Base-by-base conservation (phyloP, 2,113 vertebrate species). In the Myiozetetes cayanensis region DNA sequence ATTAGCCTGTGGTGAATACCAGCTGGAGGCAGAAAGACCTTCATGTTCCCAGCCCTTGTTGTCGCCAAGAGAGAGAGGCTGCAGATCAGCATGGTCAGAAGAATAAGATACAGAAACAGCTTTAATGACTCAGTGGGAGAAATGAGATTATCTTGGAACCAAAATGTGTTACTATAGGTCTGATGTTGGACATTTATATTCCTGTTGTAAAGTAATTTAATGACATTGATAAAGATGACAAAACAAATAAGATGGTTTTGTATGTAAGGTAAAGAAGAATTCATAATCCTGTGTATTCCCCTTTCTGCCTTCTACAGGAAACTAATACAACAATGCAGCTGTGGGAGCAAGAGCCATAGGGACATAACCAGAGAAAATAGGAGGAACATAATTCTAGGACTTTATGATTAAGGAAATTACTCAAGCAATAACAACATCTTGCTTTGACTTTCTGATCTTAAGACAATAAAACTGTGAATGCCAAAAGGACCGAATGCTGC, bases 371-470 rank as follows among this genome's bases (percentile, higher is more conserved):
- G n/a, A 31, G 14, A 12, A 81, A 68, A 61, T 25, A 77, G 56
- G 13, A 56, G 8, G 13, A 81, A 43, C 0, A 0, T 33, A 46
- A 43, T 8, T 75, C 16, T 31, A 31, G 15, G 18, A 49, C n/a
- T 73, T 41, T n/a, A 31, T 70, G 22, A n/a, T 73, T 53, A 53
- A 31, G 17, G 22, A 73, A 70, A 59, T 44, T 47, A 66, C 14
- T 12, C 23, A 21, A 68, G 25, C 10, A 86, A 67, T 16, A 68
- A 1, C 5, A 46, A 59, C 8, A 62, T 20, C 43, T 76, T 72
- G 3, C 23, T 89, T 88, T 71, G 63, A 21, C 14, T 93, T 89
- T 79, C 35, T 68, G 27, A 13, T 68, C 33, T 76, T 71, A 67
- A 71, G 43, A 9, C 43, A 85, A 53, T 13, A 5, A 75, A 90